Conservation (phyloP, 2,797 vertebrate genomes). For the Sarcophilus harrisii region DNA sequence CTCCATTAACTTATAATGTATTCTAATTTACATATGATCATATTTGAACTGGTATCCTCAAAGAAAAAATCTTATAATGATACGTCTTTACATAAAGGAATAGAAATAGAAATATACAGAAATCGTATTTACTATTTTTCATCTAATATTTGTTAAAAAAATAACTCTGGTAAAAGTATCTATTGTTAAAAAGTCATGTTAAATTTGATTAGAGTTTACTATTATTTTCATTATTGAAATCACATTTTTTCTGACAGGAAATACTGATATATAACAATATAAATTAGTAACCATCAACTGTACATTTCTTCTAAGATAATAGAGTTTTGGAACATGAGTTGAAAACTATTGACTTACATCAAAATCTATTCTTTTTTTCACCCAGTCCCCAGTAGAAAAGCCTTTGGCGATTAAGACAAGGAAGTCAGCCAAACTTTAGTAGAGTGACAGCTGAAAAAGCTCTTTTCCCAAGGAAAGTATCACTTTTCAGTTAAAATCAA, state of each 20-base stretch:
- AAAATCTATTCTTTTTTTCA: neutral
- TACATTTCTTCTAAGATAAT: neutral
- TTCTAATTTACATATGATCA: neutral
- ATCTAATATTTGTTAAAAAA: neutral
- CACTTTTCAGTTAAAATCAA: constrained; percentile 12
- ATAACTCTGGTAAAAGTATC: neutral
- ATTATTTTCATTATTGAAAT: neutral
- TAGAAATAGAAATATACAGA: neutral
- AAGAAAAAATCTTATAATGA: neutral
- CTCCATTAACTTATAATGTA: neutral
- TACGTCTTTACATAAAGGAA: neutral
- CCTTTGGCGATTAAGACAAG: neutral
- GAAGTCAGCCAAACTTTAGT: neutral
- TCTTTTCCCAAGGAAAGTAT: neutral
- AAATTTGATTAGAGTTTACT: neutral
- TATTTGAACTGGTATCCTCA: neutral
- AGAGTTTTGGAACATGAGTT: neutral
- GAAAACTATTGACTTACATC: neutral
- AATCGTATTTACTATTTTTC: neutral
- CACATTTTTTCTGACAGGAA: constrained; percentile 4
- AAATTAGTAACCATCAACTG: neutral
- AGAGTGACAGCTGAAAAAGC: neutral
- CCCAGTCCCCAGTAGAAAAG: neutral
- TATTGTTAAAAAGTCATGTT: neutral
- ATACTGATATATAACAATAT: neutral